phyloP scores from a whole-genome alignment of 35 echinoderm and acorn worm genomes.

The Acanthaster planci region DNA sequence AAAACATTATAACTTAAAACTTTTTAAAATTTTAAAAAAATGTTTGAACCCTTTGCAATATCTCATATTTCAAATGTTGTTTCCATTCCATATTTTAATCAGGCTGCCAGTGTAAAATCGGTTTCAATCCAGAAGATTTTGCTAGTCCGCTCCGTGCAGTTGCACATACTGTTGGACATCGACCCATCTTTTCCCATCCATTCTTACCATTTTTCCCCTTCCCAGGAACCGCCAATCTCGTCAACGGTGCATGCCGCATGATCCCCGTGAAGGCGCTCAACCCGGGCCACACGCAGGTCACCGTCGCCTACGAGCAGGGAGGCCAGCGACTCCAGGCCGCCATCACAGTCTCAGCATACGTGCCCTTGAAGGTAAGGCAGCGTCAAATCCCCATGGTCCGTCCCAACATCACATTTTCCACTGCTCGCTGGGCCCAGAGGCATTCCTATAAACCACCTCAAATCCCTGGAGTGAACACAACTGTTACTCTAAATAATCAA shows the following conservation, averaged over 20 bases:
- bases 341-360: conserved; percentile 83
- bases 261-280: conserved; percentile 75
- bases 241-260: conserved; percentile 70
- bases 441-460: too few species aligned
- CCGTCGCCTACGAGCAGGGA: conserved; percentile 63
- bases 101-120: too few species aligned
- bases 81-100: too few species aligned
- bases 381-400: background rate
- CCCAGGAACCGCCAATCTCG: conserved; percentile 13
- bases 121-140: background rate
- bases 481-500: too few species aligned
- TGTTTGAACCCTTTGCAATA: too few species aligned
- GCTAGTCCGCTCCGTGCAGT: background rate
- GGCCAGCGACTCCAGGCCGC: conserved; percentile 69
- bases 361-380: conserved; percentile 58
- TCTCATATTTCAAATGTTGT: too few species aligned
- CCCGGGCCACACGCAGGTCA: conserved; percentile 86
- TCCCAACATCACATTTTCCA: too few species aligned
- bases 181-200: background rate
- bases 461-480: too few species aligned
- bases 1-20: too few species aligned
- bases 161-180: background rate
- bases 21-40: too few species aligned
- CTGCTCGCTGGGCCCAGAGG: too few species aligned
- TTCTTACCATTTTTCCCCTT: background rate